Evolutionary conservation across 2,797 vertebrate species (phyloP).

Genomic region (Geotrypetes seraphini): DNA sequence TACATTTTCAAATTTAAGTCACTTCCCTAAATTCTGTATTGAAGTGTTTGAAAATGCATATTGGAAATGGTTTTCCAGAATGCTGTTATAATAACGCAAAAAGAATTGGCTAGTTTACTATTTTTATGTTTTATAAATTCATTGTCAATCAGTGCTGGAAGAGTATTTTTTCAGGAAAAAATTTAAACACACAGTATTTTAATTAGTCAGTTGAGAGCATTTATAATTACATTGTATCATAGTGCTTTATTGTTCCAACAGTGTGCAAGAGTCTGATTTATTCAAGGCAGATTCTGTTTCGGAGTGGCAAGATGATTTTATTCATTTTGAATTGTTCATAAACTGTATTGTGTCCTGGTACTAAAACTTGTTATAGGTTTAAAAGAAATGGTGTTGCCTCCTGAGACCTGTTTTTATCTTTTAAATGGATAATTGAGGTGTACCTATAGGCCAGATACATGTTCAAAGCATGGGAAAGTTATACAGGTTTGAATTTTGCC

Average conservation of each 20-base stretch:
- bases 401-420: conserved; percentile 16
- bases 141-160: conserved; percentile 23
- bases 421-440: conserved; percentile 22
- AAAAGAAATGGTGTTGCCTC: conserved; percentile 23
- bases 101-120: conserved; percentile 8
- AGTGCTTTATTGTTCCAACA: too few relatives aligned
- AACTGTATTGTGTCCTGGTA: conserved; percentile 17
- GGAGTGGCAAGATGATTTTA: conserved; percentile 5
- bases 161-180: conserved; percentile 23
- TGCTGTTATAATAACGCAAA: conserved; percentile 22
- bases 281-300: conserved; percentile 11
- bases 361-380: conserved; percentile 15
- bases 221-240: too few relatives aligned
- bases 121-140: conserved; percentile 19
- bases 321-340: conserved; percentile 26
- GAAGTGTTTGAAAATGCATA: conserved; percentile 16
- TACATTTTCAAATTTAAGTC: conserved; percentile 7
- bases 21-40: conserved; percentile 14
- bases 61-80: too few relatives aligned
- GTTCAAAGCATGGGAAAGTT: neutral
- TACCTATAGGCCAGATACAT: conserved; percentile 8
- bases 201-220: too few relatives aligned
- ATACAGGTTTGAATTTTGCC: neutral
- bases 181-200: conserved; percentile 16
- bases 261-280: too few relatives aligned